Evolutionary conservation across 2,113 vertebrate species (phyloP).

Genomic region (Crotalus horridus): DNA sequence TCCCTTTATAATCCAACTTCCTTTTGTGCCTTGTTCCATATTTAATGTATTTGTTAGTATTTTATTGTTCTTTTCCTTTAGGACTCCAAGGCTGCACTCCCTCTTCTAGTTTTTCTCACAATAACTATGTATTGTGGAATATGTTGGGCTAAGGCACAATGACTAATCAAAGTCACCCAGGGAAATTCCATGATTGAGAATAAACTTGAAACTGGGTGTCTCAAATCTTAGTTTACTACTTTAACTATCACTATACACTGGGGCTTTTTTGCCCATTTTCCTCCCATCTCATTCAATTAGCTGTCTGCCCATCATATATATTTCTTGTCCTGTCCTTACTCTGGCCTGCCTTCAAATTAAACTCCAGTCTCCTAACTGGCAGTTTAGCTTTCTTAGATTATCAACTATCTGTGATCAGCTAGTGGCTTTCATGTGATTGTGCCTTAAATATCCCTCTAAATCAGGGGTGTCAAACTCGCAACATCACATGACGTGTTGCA

Average conservation of each 20-base stretch:
- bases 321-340: neutral
- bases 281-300: neutral
- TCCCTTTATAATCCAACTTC: neutral
- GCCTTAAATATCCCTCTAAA: neutral
- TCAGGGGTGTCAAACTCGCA: too few species aligned
- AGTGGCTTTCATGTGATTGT: neutral
- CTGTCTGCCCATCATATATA: neutral
- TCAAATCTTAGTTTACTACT: neutral
- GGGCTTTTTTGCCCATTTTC: neutral
- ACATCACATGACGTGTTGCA: too few species aligned
- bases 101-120: neutral
- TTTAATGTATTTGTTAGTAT: neutral
- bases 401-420: neutral
- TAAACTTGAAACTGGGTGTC: neutral
- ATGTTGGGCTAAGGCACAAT: neutral
- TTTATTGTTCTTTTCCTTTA: neutral
- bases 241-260: neutral
- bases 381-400: neutral
- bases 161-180: neutral
- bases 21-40: neutral
- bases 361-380: neutral
- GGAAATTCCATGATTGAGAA: neutral
- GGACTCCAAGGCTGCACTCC: neutral
- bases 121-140: neutral
- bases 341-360: neutral